Evolutionary conservation across 2,888 invertebrate species (phyloP).

Genomic region (Syrista parreyssii): DNA sequence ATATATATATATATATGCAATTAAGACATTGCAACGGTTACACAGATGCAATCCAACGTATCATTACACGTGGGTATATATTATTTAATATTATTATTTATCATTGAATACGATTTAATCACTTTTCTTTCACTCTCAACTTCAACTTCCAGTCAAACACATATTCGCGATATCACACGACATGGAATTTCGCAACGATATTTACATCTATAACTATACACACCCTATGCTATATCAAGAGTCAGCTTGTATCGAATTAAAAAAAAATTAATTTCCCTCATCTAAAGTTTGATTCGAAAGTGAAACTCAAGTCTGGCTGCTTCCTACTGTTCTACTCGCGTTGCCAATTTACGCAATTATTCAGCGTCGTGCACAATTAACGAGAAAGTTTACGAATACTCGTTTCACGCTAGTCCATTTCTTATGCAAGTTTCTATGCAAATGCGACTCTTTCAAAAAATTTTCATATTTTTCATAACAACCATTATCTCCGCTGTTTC

Average conservation of each 20-base stretch:
- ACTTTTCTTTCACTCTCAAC: slow-evolving; percentile 13
- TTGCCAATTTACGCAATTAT: neutral
- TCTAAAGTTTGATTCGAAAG: neutral
- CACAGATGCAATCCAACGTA: neutral
- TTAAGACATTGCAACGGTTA: neutral
- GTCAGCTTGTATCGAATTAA: too few species aligned
- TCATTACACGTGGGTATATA: slow-evolving; percentile 29
- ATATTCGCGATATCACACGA: neutral
- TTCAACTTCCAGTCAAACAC: neutral
- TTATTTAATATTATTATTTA: slow-evolving; percentile 4
- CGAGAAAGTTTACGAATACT: neutral
- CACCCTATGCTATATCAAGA: neutral
- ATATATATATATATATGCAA: neutral
- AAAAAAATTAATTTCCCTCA: neutral
- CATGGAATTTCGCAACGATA: neutral
- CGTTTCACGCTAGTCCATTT: neutral
- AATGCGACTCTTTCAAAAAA: neutral
- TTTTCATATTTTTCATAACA: neutral
- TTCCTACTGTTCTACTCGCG: neutral
- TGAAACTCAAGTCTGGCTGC: neutral
- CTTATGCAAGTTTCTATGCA: neutral
- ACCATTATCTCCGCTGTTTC: neutral
- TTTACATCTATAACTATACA: neutral
- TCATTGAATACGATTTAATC: slow-evolving; percentile 25
- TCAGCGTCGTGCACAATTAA: neutral